These are phyloP conservation scores for Agrochola macilenta DNA, from an alignment of 2,888 invertebrate genomes.

Conservation along the genomic window DNA sequence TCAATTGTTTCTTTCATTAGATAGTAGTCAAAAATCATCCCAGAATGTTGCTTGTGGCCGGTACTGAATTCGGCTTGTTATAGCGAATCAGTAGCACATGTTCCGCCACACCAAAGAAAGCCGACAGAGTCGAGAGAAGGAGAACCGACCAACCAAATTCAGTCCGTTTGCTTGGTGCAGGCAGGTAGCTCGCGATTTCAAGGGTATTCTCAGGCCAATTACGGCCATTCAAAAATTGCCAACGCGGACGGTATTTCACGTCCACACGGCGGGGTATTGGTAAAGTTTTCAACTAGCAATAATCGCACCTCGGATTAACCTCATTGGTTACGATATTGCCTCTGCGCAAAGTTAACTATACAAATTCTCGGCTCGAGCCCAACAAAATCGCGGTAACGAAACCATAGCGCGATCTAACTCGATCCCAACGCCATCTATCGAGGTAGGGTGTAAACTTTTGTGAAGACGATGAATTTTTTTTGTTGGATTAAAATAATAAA, in stretches of 20 bases:
- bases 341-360: constrained; percentile 95
- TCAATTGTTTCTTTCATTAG: no score
- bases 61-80: no score
- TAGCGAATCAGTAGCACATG: no score
- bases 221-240: constrained; percentile 87
- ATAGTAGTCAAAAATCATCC: no score
- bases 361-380: not conserved
- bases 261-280: constrained; percentile 89
- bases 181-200: no score
- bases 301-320: constrained; percentile 96
- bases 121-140: no score
- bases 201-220: constrained; percentile 71
- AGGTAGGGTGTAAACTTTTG: constrained; percentile 34
- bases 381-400: constrained; percentile 59
- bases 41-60: no score
- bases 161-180: not conserved
- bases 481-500: no score
- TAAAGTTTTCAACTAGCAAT: constrained; percentile 98
- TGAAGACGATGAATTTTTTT: no score
- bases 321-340: constrained; percentile 98
- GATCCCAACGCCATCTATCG: constrained; percentile 79
- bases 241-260: constrained; percentile 88
- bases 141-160: not conserved
- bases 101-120: no score
- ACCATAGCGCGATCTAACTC: constrained; percentile 75